Percentiles rank a stretch among this genome's conserved stretches.
phyloP scores from a whole-genome alignment of 2,113 vertebrate genomes.

The Forbesichthys papilliferus region DNA sequence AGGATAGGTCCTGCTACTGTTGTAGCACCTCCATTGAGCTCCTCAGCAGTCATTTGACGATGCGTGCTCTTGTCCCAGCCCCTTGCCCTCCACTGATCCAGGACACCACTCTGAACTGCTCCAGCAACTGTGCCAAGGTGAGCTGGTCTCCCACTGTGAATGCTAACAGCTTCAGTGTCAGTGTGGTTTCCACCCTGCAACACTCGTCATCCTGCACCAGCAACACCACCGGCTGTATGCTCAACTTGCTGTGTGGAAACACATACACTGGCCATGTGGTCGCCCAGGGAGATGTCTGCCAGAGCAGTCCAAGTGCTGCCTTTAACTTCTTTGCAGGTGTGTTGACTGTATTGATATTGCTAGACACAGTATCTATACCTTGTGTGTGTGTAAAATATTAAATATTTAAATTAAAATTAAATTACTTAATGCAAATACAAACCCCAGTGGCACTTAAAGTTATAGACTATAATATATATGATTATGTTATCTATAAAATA shows the following conservation, averaged over 20 bases:
- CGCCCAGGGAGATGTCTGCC: constrained; percentile 54
- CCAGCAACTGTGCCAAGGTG: constrained; percentile 50
- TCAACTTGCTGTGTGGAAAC: constrained; percentile 68
- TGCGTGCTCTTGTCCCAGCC: constrained; percentile 37
- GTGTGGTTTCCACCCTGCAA: constrained; percentile 51
- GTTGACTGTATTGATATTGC: too few relatives aligned
- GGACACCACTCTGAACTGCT: constrained; percentile 53
- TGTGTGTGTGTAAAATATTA: too few relatives aligned
- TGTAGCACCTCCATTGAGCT: too few relatives aligned
- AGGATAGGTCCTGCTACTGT: too few relatives aligned
- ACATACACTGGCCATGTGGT: constrained; percentile 57
- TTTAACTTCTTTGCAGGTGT: constrained; percentile 69
- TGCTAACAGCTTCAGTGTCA: constrained; percentile 43
- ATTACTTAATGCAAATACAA: too few relatives aligned
- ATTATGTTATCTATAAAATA: too few relatives aligned
- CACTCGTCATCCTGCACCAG: constrained; percentile 58
- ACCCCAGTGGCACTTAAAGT: too few relatives aligned
- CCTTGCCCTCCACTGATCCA: constrained; percentile 69
- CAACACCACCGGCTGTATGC: constrained; percentile 54
- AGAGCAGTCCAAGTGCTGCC: constrained; percentile 55
- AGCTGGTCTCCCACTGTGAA: constrained; percentile 58
- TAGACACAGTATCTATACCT: too few relatives aligned
- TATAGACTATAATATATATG: too few relatives aligned
- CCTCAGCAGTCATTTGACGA: background rate
- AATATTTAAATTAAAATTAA: too few relatives aligned